phyloP scores from a whole-genome alignment of 2,888 invertebrate genomes.

The Drosophila pseudotakahashii region DNA sequence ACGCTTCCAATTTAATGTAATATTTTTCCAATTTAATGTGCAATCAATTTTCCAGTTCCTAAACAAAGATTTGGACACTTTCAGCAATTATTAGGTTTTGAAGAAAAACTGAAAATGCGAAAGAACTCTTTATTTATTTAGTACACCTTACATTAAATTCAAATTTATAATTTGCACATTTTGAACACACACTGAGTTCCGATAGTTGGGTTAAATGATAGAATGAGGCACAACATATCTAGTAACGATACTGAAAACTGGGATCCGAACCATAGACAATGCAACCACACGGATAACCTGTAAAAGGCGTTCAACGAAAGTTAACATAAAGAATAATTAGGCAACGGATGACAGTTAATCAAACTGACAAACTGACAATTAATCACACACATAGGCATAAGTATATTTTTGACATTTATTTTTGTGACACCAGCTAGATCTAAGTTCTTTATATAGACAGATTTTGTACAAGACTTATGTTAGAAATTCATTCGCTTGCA shows the following conservation, averaged over 20 bases:
- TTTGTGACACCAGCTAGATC: slow-evolving; percentile 54
- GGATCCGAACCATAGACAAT: slow-evolving; percentile 83
- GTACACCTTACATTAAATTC: slow-evolving; percentile 20
- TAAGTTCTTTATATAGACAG: slow-evolving; percentile 37
- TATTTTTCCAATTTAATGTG: background rate
- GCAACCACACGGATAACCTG: slow-evolving; percentile 83
- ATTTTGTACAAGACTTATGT: slow-evolving; percentile 45
- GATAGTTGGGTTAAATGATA: slow-evolving; percentile 25
- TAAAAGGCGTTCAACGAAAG: slow-evolving; percentile 64
- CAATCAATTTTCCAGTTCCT: background rate
- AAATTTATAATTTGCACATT: slow-evolving; percentile 23
- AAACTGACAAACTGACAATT: slow-evolving; percentile 15
- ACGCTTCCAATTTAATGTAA: background rate
- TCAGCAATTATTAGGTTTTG: background rate
- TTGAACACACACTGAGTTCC: slow-evolving; percentile 35
- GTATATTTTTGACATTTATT: slow-evolving; percentile 53
- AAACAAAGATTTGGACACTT: slow-evolving; percentile 4
- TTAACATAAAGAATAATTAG: slow-evolving; percentile 46
- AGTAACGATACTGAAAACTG: slow-evolving; percentile 82
- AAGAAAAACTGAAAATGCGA: slow-evolving; percentile 10
- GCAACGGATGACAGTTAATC: slow-evolving; percentile 35
- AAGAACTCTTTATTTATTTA: slow-evolving; percentile 37
- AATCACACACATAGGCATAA: slow-evolving; percentile 24
- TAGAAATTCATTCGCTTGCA: slow-evolving; percentile 25
- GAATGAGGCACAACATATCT: slow-evolving; percentile 44